Conservation (phyloP, 2,888 invertebrate species). For the Trileptium ribeirensis region DNA sequence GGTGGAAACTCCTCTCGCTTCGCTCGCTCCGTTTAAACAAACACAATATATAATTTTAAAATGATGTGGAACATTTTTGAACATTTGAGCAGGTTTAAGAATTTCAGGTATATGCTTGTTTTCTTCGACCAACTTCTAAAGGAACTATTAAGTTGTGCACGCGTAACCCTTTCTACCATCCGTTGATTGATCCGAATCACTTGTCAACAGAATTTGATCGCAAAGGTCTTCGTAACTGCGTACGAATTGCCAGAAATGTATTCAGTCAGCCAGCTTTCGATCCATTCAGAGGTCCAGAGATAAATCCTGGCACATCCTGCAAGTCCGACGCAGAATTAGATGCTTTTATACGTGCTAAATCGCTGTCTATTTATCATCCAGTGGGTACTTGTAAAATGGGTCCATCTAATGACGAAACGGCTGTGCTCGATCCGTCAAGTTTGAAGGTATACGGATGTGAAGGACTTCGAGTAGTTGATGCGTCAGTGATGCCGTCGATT, state of each 20-base stretch:
- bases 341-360: conserved; percentile 48
- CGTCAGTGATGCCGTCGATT: conserved; percentile 70
- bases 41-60: no score
- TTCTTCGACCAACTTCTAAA: conserved; percentile 71
- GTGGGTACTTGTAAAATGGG: conserved; percentile 70
- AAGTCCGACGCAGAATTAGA: conserved; percentile 33
- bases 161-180: conserved; percentile 68
- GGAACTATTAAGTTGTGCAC: conserved; percentile 71
- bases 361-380: conserved; percentile 66
- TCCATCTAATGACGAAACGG: conserved; percentile 51
- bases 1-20: no score
- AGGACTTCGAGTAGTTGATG: conserved; percentile 66
- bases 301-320: conserved; percentile 43
- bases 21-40: no score
- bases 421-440: conserved; percentile 63
- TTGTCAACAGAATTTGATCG: conserved; percentile 62
- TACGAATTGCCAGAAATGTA: conserved; percentile 40
- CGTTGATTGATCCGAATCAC: conserved; percentile 84
- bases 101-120: conserved; percentile 56
- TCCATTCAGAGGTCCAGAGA: conserved; percentile 45
- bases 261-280: conserved; percentile 46
- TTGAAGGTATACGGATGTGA: conserved; percentile 44
- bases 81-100: no score
- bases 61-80: no score
- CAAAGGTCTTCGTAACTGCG: conserved; percentile 16